Percentiles rank a stretch among this genome's conserved stretches.
Evolutionary conservation across 2,888 invertebrate species (phyloP).

Genomic region (Heliothis peltigera): DNA sequence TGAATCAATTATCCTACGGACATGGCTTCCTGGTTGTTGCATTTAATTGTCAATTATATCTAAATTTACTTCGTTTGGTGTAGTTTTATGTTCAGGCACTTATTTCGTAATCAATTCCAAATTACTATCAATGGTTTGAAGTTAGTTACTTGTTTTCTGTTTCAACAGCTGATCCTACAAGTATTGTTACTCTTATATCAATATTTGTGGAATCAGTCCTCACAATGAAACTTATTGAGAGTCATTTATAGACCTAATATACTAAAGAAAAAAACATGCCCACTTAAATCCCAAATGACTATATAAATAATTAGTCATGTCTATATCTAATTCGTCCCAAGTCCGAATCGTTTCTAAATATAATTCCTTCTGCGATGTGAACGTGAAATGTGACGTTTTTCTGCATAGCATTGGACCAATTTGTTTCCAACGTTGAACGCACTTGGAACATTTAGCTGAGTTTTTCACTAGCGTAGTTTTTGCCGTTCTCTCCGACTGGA

Average conservation of each 20-base stretch:
- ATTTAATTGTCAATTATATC: not conserved
- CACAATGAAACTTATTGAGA: not conserved
- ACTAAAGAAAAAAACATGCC: not conserved
- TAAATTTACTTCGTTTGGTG: constrained; percentile 2
- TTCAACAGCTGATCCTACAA: not conserved
- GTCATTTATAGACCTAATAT: not conserved
- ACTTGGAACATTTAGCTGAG: constrained; percentile 33
- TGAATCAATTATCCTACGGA: constrained; percentile 17
- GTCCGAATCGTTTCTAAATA: constrained; percentile 43
- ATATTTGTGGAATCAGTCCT: not conserved
- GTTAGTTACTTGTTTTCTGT: not conserved
- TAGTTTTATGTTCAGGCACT: not conserved
- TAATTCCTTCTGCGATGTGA: constrained; percentile 36
- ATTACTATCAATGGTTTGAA: not conserved
- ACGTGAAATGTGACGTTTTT: constrained; percentile 31
- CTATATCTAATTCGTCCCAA: constrained; percentile 35
- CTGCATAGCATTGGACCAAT: constrained; percentile 39
- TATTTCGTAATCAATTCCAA: not conserved
- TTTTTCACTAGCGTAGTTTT: constrained; percentile 34
- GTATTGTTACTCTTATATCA: not conserved
- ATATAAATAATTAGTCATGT: constrained; percentile 13
- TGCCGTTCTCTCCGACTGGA: constrained; percentile 52
- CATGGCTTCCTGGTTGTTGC: constrained; percentile 37
- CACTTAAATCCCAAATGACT: not conserved
- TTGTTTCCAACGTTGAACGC: constrained; percentile 29